These are phyloP conservation scores for Notechis scutatus DNA, from an alignment of 2,113 vertebrate genomes.

Conservation along the genomic window DNA sequence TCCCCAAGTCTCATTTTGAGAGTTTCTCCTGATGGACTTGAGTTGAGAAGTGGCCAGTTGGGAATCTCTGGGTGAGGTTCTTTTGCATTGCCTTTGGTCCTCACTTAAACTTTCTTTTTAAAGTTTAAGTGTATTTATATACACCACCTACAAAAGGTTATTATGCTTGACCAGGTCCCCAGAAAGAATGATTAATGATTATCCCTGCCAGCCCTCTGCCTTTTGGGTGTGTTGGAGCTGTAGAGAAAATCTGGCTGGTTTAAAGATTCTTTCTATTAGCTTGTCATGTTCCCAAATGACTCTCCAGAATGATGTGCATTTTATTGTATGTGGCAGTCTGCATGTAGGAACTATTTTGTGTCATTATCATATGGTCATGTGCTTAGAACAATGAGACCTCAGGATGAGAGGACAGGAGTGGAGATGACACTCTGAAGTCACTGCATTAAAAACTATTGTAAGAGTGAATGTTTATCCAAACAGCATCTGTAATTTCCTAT, in stretches of 20 bases:
- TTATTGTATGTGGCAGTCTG: background rate
- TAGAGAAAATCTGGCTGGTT: background rate
- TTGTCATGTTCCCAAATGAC: background rate
- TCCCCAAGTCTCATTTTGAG: slow-evolving; percentile 1
- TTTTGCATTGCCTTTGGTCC: slow-evolving; percentile 12
- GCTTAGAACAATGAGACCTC: background rate
- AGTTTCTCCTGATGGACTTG: background rate
- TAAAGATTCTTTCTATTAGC: slow-evolving; percentile 1
- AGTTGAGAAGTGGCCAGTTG: background rate
- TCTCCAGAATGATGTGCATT: background rate
- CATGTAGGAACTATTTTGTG: background rate
- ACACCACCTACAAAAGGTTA: slow-evolving; percentile 19
- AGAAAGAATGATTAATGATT: slow-evolving; percentile 13
- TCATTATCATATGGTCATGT: background rate
- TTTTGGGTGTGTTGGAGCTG: background rate
- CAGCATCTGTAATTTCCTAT: background rate
- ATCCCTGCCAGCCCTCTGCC: background rate
- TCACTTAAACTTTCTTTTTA: slow-evolving; percentile 33
- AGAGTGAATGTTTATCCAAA: background rate
- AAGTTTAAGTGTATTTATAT: slow-evolving; percentile 36
- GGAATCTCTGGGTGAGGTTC: background rate
- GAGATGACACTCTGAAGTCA: background rate
- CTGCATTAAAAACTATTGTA: background rate
- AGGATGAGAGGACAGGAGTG: background rate
- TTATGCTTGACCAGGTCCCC: slow-evolving; percentile 9